A percentile compares a stretch with the other conserved stretches of the same genome.
These are phyloP conservation scores for Dendrolimus punctatus DNA, from an alignment of 1,140 invertebrate genomes.

Conservation along the genomic window DNA sequence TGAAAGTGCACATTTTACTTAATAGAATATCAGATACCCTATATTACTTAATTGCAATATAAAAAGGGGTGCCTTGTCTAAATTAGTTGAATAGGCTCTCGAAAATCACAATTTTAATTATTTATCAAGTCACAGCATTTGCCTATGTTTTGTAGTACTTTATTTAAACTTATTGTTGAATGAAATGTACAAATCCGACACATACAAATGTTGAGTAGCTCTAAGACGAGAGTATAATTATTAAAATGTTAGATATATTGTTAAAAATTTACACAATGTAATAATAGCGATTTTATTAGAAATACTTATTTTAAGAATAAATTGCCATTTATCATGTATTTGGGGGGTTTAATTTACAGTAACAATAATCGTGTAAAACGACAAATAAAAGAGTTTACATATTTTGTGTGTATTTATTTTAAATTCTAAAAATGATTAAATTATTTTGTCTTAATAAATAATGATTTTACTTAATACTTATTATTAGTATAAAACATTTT, in stretches of 20 bases:
- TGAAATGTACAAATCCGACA: constrained; percentile 33
- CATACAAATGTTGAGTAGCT: constrained; percentile 29
- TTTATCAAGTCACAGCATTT: background rate
- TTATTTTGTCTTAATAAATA: too few species aligned
- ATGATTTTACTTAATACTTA: too few species aligned
- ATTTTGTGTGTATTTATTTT: constrained; percentile 8
- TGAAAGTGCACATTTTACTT: too few species aligned
- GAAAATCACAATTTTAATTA: too few species aligned
- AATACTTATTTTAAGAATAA: constrained; percentile 39
- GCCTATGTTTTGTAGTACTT: background rate
- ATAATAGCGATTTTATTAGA: constrained; percentile 29
- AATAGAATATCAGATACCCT: background rate
- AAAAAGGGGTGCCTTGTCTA: too few species aligned
- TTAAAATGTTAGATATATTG: constrained; percentile 43
- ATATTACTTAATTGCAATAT: too few species aligned
- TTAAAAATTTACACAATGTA: constrained; percentile 41
- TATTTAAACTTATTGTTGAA: background rate
- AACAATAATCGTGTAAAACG: constrained; percentile 19
- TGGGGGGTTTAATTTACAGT: constrained; percentile 43
- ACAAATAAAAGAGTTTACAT: background rate
- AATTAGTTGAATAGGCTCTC: too few species aligned
- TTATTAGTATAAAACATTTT: too few species aligned
- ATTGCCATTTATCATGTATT: constrained; percentile 35
- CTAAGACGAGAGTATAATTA: constrained; percentile 31
- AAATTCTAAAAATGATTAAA: too few species aligned